Evolutionary conservation across 2,797 vertebrate species (phyloP), one percentile per base, ranked within the genome.

Genomic region (Acanthurus leucopareius): DNA sequence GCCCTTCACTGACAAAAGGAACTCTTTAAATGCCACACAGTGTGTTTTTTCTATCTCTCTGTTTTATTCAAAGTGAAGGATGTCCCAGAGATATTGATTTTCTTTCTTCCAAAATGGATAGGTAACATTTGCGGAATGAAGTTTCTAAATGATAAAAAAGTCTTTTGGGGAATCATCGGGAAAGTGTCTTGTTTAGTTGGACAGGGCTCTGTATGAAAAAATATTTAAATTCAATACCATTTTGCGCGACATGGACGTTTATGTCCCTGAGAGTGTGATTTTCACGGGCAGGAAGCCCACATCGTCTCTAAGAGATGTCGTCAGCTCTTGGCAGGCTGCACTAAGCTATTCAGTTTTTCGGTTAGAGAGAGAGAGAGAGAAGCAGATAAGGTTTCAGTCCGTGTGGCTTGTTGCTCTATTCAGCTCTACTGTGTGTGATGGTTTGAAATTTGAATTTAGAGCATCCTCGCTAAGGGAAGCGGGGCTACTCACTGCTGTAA

Each of bases 381-480:
- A 32, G 71, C 70, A 65, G 86, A 73, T 93, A 69, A 45, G 73
- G 89, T 93, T 94, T 86, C 91, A 51, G 70, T 73, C 69, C 32
- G 67, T 10, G 44, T 56, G 56, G 63, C 68, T 64, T 44, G 64
- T 85, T 79, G 86, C 84, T 79, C 73, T 80, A 66, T 80, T 61
- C 52, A 69, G 59, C 68, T 59, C n/a, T 0, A 45, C 56, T 13
- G 57, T 83, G 87, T 79, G 76, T 35, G 73, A 16, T 57, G 54
- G 60, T 92, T 92, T 87, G 75, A 92, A 93, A 93, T 89, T 82
- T 88, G 84, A 92, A 91, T 85, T 79, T 8, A 62, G 60, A 40
- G 66, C 61, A 69, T 17, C 16, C 53, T 68, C 15, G 22, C 69
- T 45, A 28, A 71, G 63, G 40, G 17, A 42, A 42, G 58, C 38